Conservation (phyloP, 2,888 invertebrate genomes). For the Perizoma flavofasciatum region DNA sequence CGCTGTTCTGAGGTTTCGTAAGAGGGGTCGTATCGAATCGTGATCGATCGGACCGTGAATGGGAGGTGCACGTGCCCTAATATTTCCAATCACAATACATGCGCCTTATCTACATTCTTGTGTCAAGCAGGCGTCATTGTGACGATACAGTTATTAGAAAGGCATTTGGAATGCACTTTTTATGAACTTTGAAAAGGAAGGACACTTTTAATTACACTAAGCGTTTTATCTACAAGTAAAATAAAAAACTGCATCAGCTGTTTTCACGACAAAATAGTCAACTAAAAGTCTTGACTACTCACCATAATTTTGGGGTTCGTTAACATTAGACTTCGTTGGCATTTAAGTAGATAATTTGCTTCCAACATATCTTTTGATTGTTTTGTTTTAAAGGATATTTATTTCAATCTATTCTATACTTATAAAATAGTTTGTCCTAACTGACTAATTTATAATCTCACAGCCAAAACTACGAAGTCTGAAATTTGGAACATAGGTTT, state of each 20-base stretch:
- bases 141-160: constrained; percentile 31
- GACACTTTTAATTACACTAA: neutral
- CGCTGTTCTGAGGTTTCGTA: constrained; percentile 35
- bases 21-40: constrained; percentile 38
- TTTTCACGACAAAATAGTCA: too few species aligned
- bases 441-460: too few species aligned
- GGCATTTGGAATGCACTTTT: constrained; percentile 14
- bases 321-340: too few species aligned
- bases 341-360: too few species aligned
- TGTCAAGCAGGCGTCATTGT: constrained; percentile 36
- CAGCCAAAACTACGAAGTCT: too few species aligned
- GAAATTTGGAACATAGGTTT: too few species aligned
- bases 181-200: neutral
- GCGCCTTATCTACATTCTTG: constrained; percentile 39
- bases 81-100: constrained; percentile 38
- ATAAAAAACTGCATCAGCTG: neutral
- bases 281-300: neutral
- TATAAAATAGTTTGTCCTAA: too few species aligned
- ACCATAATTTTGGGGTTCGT: neutral
- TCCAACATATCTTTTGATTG: too few species aligned
- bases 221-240: neutral
- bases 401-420: too few species aligned
- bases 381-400: too few species aligned
- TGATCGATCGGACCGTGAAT: constrained; percentile 43
- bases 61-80: constrained; percentile 38